phyloP scores from a whole-genome alignment of 2,797 vertebrate genomes.

The Hybognathus amarus region DNA sequence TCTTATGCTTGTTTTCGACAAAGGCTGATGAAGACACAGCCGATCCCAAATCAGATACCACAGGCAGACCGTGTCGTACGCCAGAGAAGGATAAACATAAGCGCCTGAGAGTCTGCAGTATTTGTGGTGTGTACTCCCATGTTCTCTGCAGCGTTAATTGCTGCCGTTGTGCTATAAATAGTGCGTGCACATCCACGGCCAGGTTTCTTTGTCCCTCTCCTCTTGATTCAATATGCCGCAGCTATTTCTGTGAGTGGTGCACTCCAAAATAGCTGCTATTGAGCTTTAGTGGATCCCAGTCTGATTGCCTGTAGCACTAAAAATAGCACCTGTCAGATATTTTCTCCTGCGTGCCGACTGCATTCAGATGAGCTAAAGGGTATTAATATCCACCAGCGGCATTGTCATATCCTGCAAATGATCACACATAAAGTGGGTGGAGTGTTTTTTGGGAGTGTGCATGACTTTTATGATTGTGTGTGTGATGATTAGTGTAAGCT shows the following conservation, averaged over 20 bases:
- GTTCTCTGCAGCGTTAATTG: slow-evolving; percentile 54
- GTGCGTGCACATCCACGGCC: slow-evolving; percentile 36
- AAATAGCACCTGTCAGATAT: slow-evolving; percentile 82
- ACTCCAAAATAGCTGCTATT: slow-evolving; percentile 70
- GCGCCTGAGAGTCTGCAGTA: slow-evolving; percentile 27
- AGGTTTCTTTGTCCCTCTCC: slow-evolving; percentile 61
- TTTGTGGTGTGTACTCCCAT: slow-evolving; percentile 59
- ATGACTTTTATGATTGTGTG: slow-evolving; percentile 22
- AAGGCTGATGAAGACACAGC: slow-evolving; percentile 21
- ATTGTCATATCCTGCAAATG: slow-evolving; percentile 59
- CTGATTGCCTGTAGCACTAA: slow-evolving; percentile 75
- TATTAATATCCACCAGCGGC: slow-evolving; percentile 80
- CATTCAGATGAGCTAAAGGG: slow-evolving; percentile 56
- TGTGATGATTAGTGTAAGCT: slow-evolving; percentile 23
- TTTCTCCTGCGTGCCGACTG: slow-evolving; percentile 74
- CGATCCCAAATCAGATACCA: slow-evolving; percentile 35
- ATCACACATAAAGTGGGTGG: slow-evolving; percentile 60
- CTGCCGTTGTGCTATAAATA: slow-evolving; percentile 61
- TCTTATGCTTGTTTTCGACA: slow-evolving; percentile 18
- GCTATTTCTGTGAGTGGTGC: slow-evolving; percentile 65
- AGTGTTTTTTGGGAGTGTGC: slow-evolving; percentile 55
- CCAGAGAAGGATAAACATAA: slow-evolving; percentile 32
- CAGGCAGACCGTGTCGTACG: slow-evolving; percentile 7
- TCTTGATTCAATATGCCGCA: slow-evolving; percentile 37
- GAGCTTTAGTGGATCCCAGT: slow-evolving; percentile 74